Evolutionary conservation across 1,140 invertebrate species (phyloP).

Genomic region (Drosophila virilis): DNA sequence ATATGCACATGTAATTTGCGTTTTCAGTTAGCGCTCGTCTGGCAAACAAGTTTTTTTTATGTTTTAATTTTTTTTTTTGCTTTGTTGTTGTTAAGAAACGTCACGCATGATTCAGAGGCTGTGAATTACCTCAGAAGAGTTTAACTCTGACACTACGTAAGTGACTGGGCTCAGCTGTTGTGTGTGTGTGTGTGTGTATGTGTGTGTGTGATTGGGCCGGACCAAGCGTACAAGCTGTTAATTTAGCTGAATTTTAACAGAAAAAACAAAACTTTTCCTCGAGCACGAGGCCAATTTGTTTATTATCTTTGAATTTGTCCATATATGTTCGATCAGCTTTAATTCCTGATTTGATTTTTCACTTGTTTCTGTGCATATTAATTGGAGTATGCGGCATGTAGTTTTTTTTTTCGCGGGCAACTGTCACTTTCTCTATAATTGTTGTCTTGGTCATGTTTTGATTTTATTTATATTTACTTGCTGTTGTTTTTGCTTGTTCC

Average conservation of each 20-base stretch:
- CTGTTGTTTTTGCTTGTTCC: slow-evolving; percentile 24
- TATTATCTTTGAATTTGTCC: slow-evolving; percentile 29
- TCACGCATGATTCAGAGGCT: slow-evolving; percentile 40
- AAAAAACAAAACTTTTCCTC: slow-evolving; percentile 33
- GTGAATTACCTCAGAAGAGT: slow-evolving; percentile 37
- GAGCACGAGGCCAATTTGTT: slow-evolving; percentile 28
- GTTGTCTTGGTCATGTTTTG: slow-evolving; percentile 59
- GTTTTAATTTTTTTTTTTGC: slow-evolving; percentile 6
- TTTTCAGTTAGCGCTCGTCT: slow-evolving; percentile 43
- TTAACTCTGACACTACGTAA: slow-evolving; percentile 11
- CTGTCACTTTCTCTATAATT: slow-evolving; percentile 71
- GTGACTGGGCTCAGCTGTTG: slow-evolving; percentile 4
- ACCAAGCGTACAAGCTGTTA: slow-evolving; percentile 21
- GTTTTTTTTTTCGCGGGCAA: slow-evolving; percentile 18
- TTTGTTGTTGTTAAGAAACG: slow-evolving; percentile 20
- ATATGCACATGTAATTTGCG: slow-evolving; percentile 36
- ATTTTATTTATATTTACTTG: slow-evolving; percentile 51
- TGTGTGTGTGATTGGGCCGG: slow-evolving; percentile 17
- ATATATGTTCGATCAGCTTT: slow-evolving; percentile 7
- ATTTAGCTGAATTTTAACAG: slow-evolving; percentile 26
- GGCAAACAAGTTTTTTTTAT: slow-evolving; percentile 36
- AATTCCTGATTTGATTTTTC: slow-evolving; percentile 40
- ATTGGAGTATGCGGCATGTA: slow-evolving; percentile 42
- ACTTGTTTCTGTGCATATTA: slow-evolving; percentile 37
- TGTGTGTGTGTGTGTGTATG: background rate